These are phyloP conservation scores for Leptocoma aspasia DNA, from an alignment of 2,113 vertebrate species.

Conservation along the genomic window DNA sequence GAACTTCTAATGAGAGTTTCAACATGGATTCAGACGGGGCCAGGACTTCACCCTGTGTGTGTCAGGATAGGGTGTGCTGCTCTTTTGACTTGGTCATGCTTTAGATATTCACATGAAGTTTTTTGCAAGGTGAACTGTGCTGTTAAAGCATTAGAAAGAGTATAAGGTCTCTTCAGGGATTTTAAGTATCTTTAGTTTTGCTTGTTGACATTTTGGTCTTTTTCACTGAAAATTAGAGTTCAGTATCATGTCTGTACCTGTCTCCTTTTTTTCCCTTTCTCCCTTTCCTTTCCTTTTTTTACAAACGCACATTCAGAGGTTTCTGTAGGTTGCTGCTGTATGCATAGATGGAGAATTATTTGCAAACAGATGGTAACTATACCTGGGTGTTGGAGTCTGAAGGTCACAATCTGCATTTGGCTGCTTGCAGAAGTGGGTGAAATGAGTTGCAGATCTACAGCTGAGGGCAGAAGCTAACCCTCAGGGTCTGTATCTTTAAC, in stretches of 20 bases:
- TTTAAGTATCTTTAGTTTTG: conserved; percentile 9
- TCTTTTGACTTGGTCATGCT: not conserved
- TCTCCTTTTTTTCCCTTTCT: not conserved
- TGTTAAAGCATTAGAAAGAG: not conserved
- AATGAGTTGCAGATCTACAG: not conserved
- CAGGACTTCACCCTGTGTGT: not conserved
- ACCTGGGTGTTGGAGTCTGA: not conserved
- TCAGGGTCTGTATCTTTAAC: not conserved
- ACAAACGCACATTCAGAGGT: not conserved
- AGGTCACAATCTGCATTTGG: not conserved
- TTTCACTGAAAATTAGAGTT: not conserved
- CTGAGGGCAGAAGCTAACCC: conserved; percentile 17
- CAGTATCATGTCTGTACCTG: not conserved
- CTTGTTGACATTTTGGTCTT: not conserved
- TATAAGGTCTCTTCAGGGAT: not conserved
- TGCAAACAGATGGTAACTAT: not conserved
- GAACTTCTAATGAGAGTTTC: not conserved
- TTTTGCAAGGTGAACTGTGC: not conserved
- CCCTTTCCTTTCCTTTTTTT: not conserved
- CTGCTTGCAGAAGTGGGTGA: not conserved
- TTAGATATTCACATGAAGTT: not conserved
- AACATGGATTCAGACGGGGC: not conserved
- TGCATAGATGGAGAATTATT: not conserved
- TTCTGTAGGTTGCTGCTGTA: not conserved
- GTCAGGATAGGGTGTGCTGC: not conserved